These are phyloP conservation scores for Tetanocera ferruginea DNA, from an alignment of 2,888 invertebrate genomes.

Conservation along the genomic window DNA sequence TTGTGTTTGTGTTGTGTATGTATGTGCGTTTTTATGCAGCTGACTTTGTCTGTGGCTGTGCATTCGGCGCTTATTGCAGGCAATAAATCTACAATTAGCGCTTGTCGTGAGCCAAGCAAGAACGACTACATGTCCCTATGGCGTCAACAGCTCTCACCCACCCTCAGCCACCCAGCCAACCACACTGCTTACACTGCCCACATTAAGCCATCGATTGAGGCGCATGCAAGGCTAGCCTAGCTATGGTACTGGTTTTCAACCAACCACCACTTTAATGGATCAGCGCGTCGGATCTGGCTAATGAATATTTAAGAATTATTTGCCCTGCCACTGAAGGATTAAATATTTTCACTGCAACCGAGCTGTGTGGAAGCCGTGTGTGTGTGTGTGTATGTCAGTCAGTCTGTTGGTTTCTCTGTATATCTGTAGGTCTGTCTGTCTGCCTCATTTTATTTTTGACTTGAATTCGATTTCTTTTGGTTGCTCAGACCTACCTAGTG, in stretches of 20 bases:
- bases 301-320: constrained; percentile 23
- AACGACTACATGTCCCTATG: background rate
- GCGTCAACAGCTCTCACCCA: too few relatives aligned
- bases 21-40: background rate
- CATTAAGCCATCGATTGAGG: background rate
- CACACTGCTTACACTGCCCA: background rate
- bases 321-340: background rate
- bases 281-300: background rate
- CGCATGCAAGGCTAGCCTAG: background rate
- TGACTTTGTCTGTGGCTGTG: background rate
- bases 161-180: too few relatives aligned
- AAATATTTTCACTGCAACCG: background rate
- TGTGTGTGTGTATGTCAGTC: too few relatives aligned
- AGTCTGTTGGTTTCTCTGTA: background rate
- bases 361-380: too few relatives aligned
- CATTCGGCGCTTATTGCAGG: constrained; percentile 1
- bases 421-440: background rate
- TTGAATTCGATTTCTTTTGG: background rate
- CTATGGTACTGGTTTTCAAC: background rate
- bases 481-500: too few relatives aligned
- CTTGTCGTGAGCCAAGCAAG: background rate
- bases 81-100: constrained; percentile 22
- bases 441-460: background rate
- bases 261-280: background rate
- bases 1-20: background rate